A percentile compares a stretch with the other conserved stretches of the same genome.
Conservation (phyloP, 2,797 vertebrate genomes). For the Eulemur coronatus region DNA sequence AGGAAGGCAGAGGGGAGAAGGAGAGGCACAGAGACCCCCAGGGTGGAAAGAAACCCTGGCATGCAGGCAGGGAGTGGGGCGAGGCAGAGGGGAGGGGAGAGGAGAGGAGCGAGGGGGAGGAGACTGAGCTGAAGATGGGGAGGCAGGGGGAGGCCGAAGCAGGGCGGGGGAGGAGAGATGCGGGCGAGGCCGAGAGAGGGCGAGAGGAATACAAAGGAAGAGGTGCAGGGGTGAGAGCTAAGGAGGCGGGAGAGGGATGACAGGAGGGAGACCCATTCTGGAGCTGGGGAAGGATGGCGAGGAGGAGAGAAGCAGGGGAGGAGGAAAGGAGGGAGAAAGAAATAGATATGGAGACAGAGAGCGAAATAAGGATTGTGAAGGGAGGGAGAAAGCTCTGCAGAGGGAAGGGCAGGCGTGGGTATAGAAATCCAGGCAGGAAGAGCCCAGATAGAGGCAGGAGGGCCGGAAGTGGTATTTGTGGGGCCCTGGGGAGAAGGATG, state of each 20-base stretch:
- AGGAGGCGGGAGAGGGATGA: not conserved
- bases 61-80: slow-evolving; percentile 51
- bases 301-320: not conserved
- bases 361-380: not conserved
- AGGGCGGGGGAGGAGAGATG: slow-evolving; percentile 65
- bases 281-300: not conserved
- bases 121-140: slow-evolving; percentile 72
- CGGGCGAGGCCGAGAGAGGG: slow-evolving; percentile 59
- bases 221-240: slow-evolving; percentile 61
- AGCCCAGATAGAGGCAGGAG: not conserved
- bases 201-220: slow-evolving; percentile 68
- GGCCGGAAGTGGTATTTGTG: slow-evolving; percentile 19
- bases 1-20: not conserved
- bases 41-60: slow-evolving; percentile 35
- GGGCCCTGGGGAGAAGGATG: slow-evolving; percentile 1
- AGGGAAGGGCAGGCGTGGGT: slow-evolving; percentile 27
- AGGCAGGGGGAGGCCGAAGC: slow-evolving; percentile 65
- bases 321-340: slow-evolving; percentile 26
- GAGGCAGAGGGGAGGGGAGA: slow-evolving; percentile 52
- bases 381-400: slow-evolving; percentile 24
- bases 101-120: slow-evolving; percentile 62
- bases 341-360: slow-evolving; percentile 36
- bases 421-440: slow-evolving; percentile 39
- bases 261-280: not conserved
- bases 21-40: slow-evolving; percentile 15